Evolutionary conservation across 2,113 vertebrate species (phyloP).

Genomic region (Oriolus oriolus): DNA sequence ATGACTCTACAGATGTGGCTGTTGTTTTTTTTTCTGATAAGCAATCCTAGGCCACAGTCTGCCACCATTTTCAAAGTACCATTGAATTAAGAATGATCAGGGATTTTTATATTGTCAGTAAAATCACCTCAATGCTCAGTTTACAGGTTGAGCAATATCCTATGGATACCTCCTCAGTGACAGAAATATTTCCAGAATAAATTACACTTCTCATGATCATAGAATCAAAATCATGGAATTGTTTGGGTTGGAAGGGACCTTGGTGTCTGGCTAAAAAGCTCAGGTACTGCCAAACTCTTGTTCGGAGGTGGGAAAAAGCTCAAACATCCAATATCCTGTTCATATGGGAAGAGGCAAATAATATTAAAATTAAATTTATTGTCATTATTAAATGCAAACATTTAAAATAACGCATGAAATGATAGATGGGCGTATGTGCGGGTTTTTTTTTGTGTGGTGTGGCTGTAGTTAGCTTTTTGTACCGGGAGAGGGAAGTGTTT

Average conservation of each 20-base stretch:
- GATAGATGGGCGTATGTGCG: not conserved
- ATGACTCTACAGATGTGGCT: not conserved
- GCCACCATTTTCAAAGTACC: not conserved
- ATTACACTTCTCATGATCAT: not conserved
- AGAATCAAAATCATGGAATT: not conserved
- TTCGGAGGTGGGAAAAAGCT: not conserved
- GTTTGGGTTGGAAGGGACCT: not conserved
- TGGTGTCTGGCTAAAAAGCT: not conserved
- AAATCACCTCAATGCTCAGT: fast-evolving
- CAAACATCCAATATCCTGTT: not conserved
- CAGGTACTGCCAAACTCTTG: not conserved
- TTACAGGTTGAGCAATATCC: not conserved
- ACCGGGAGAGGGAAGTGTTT: slow-evolving; percentile 65
- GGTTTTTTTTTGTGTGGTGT: not conserved
- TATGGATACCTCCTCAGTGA: fast-evolving
- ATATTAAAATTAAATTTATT: not conserved
- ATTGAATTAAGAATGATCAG: not conserved
- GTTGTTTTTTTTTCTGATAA: too few relatives aligned
- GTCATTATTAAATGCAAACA: not conserved
- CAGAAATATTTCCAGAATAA: not conserved
- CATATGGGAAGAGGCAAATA: not conserved
- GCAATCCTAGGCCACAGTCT: too few relatives aligned
- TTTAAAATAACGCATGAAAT: not conserved
- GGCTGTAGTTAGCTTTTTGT: not conserved
- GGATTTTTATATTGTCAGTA: not conserved